These are phyloP conservation scores for Luffia ferchaultella DNA, from an alignment of 2,888 invertebrate species.

Conservation along the genomic window DNA sequence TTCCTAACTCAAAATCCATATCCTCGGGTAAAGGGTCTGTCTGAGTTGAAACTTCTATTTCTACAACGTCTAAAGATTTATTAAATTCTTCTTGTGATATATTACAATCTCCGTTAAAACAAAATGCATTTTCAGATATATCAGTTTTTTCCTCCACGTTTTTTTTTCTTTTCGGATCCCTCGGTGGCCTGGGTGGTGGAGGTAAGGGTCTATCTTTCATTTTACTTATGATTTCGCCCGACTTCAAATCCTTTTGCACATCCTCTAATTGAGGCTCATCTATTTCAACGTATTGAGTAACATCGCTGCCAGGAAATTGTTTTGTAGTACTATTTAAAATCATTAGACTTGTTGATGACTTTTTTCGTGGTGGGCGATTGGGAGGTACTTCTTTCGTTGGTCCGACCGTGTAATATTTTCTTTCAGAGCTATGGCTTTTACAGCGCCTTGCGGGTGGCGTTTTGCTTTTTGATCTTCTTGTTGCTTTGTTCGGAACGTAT, in stretches of 20 bases:
- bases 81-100: background rate
- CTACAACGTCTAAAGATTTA: slow-evolving; percentile 47
- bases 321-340: slow-evolving; percentile 60
- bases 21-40: slow-evolving; percentile 87
- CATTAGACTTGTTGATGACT: slow-evolving; percentile 62
- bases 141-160: too few species aligned
- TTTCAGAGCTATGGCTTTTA: slow-evolving; percentile 59
- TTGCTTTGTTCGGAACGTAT: slow-evolving; percentile 69
- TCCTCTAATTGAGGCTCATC: slow-evolving; percentile 67
- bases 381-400: slow-evolving; percentile 55
- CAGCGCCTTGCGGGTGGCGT: slow-evolving; percentile 46
- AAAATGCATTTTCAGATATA: slow-evolving; percentile 4
- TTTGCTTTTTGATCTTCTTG: slow-evolving; percentile 62
- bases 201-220: slow-evolving; percentile 88
- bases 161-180: slow-evolving; percentile 61
- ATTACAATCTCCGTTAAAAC: background rate
- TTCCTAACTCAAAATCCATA: slow-evolving; percentile 70
- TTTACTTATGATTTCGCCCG: slow-evolving; percentile 79
- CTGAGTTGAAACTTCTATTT: slow-evolving; percentile 83
- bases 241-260: slow-evolving; percentile 70
- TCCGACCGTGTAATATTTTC: slow-evolving; percentile 75
- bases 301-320: slow-evolving; percentile 43
- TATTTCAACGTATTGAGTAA: slow-evolving; percentile 69
- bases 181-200: slow-evolving; percentile 85
- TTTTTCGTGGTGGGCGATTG: slow-evolving; percentile 70